Conservation (phyloP, 2,113 vertebrate species). For the Chloebia gouldiae region DNA sequence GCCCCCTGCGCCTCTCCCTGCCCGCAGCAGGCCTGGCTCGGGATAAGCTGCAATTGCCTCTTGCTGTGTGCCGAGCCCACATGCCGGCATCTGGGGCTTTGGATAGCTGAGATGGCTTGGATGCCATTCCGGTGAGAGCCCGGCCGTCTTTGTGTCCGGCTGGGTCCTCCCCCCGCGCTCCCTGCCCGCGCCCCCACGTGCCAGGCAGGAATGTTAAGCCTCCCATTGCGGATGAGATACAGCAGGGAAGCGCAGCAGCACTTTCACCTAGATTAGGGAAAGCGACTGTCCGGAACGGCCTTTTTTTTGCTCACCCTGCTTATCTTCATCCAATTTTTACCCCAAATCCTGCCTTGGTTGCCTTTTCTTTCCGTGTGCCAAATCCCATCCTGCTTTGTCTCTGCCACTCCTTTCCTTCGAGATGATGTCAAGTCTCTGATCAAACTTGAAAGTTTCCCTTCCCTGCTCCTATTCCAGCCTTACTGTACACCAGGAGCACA, state of each 20-base stretch:
- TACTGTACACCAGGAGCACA: neutral
- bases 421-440: neutral
- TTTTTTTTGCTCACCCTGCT: neutral
- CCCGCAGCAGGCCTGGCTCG: neutral
- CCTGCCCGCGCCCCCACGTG: conserved; percentile 42
- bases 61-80: neutral
- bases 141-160: conserved; percentile 50
- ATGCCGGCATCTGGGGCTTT: conserved; percentile 25
- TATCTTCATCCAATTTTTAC: neutral
- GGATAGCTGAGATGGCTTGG: conserved; percentile 67
- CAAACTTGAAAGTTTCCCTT: neutral
- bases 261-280: conserved; percentile 22
- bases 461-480: neutral
- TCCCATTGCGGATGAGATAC: neutral
- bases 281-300: neutral
- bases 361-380: neutral
- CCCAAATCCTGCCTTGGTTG: neutral
- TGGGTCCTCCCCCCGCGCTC: neutral
- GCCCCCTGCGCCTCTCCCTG: neutral
- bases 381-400: neutral
- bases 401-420: neutral
- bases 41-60: neutral
- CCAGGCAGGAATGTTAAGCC: conserved; percentile 68
- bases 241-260: neutral
- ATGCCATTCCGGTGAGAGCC: conserved; percentile 65